Evolutionary conservation across 2,113 vertebrate genomes (phyloP).

Genomic region (Hemicordylus capensis): DNA sequence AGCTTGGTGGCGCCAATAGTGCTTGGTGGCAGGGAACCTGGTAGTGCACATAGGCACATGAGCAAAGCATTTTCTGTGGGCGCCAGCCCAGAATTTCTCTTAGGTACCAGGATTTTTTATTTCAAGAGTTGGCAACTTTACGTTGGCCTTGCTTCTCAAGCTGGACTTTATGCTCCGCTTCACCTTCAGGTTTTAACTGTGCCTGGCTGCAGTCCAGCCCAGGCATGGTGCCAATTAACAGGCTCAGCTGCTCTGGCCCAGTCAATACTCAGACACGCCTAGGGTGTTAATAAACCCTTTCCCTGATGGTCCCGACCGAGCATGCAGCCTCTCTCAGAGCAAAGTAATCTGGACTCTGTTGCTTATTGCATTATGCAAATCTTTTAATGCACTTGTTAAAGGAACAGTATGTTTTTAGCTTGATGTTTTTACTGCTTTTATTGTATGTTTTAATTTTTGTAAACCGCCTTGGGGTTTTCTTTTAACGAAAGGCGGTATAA

Average conservation of each 20-base stretch:
- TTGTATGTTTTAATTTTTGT: too few species aligned
- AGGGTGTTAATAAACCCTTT: neutral
- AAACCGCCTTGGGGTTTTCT: too few species aligned
- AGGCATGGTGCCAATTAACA: neutral
- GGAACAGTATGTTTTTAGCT: too few species aligned
- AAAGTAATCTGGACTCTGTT: neutral
- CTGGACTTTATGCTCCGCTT: neutral
- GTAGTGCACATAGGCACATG: too few species aligned
- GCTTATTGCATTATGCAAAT: neutral
- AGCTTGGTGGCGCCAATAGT: too few species aligned
- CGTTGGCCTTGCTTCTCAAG: neutral
- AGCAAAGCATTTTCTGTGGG: neutral
- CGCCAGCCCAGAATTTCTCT: neutral
- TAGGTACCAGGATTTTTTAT: neutral
- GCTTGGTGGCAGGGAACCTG: neutral
- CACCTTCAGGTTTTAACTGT: constrained; percentile 8
- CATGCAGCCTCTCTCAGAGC: neutral
- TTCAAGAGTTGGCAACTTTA: neutral
- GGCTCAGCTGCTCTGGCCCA: neutral
- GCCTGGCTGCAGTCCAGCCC: neutral
- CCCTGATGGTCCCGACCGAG: neutral
- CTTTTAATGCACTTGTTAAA: neutral
- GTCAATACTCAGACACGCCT: neutral
- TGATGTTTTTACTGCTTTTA: too few species aligned
- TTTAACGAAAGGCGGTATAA: too few species aligned